phyloP scores from a whole-genome alignment of 2,797 vertebrate genomes.

The Mormyrops attenuatus region DNA sequence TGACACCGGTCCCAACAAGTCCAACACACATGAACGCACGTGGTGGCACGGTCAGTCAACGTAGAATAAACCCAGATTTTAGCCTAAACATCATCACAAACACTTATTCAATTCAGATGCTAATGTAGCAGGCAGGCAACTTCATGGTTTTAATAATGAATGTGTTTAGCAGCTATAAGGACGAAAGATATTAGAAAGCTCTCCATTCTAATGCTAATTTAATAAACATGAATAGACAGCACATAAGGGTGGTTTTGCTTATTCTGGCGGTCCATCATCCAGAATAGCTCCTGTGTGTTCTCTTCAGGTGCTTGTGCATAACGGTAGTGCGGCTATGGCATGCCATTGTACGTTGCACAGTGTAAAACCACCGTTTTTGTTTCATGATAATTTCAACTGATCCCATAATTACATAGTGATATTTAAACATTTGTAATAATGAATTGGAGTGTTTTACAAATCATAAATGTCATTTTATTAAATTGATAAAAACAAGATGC shows the following conservation, averaged over 20 bases:
- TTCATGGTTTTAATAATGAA: not conserved
- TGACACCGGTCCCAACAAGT: too few relatives aligned
- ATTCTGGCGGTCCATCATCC: not conserved
- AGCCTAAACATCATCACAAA: not conserved
- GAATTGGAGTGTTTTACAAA: too few relatives aligned
- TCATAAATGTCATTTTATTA: too few relatives aligned
- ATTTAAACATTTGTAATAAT: not conserved
- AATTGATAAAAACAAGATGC: too few relatives aligned
- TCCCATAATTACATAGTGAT: not conserved
- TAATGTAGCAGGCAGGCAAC: not conserved
- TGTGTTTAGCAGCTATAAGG: not conserved
- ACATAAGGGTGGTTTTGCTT: not conserved
- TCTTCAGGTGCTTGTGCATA: too few relatives aligned
- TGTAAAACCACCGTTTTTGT: not conserved
- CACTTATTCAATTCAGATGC: not conserved
- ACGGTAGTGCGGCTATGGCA: too few relatives aligned
- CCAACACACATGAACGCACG: too few relatives aligned
- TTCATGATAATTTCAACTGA: not conserved
- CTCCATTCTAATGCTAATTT: not conserved
- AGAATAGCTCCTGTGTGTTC: not conserved
- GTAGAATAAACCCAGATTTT: not conserved
- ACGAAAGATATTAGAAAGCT: not conserved
- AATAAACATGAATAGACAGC: not conserved
- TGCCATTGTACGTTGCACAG: too few relatives aligned
- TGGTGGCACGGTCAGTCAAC: not conserved